These are phyloP conservation scores for Salmo trutta DNA, from an alignment of 2,797 vertebrate species.

Conservation along the genomic window DNA sequence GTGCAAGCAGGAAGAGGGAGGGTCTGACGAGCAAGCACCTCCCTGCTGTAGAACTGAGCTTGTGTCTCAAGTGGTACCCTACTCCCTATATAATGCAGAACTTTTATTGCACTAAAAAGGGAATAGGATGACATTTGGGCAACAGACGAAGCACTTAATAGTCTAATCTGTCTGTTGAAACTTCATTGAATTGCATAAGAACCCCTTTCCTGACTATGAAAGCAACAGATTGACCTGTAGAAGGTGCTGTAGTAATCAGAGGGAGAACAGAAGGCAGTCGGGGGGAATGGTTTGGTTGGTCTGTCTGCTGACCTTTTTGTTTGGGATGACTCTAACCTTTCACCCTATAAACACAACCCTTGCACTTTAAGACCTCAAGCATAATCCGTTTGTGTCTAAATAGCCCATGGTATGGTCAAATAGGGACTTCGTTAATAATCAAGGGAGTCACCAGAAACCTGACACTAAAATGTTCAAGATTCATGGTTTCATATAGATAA, in stretches of 20 bases:
- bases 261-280: neutral
- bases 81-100: neutral
- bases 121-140: neutral
- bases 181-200: neutral
- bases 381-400: neutral
- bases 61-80: neutral
- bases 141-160: neutral
- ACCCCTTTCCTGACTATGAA: neutral
- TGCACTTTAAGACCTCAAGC: neutral
- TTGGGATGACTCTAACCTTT: neutral
- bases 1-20: slow-evolving; percentile 23
- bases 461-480: too few relatives aligned
- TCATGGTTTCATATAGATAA: neutral
- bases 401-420: neutral
- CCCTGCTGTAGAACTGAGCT: slow-evolving; percentile 43
- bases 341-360: neutral
- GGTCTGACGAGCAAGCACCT: slow-evolving; percentile 22
- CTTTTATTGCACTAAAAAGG: neutral
- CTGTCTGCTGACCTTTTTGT: neutral
- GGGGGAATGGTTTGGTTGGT: neutral
- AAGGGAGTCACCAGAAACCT: too few relatives aligned
- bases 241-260: neutral
- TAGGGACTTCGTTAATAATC: neutral
- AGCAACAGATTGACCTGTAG: neutral
- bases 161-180: neutral